Evolutionary conservation across 2,888 invertebrate genomes (phyloP).

Genomic region (Adelphocoris suturalis): DNA sequence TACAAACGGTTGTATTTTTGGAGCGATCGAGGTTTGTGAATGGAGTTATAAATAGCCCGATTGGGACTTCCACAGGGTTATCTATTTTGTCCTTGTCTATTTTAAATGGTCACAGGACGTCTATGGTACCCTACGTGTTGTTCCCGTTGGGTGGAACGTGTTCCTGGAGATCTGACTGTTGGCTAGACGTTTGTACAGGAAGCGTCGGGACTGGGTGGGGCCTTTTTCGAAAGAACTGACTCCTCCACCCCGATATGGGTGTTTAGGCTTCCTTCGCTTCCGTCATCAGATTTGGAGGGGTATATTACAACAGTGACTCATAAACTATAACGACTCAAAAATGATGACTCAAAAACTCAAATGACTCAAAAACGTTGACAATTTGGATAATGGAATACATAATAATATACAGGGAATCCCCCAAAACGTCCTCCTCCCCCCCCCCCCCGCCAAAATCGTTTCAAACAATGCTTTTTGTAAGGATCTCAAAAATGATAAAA

Average conservation of each 20-base stretch:
- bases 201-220: background rate
- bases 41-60: conserved; percentile 48
- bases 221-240: background rate
- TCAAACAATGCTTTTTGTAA: no score
- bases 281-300: background rate
- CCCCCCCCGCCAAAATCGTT: no score
- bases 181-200: background rate
- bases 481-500: no score
- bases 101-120: background rate
- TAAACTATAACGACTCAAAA: no score
- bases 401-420: no score
- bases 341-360: no score
- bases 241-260: background rate
- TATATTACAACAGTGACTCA: no score
- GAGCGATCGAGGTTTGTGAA: conserved; percentile 5
- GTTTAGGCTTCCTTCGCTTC: background rate
- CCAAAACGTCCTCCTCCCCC: no score
- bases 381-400: no score
- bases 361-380: no score
- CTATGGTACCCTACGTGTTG: background rate
- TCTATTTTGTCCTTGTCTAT: conserved; percentile 20
- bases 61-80: background rate
- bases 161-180: background rate
- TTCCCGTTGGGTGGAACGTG: no score
- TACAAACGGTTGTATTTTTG: conserved; percentile 3